Evolutionary conservation across 2,888 invertebrate genomes (phyloP).

Genomic region (Agrochola macilenta): DNA sequence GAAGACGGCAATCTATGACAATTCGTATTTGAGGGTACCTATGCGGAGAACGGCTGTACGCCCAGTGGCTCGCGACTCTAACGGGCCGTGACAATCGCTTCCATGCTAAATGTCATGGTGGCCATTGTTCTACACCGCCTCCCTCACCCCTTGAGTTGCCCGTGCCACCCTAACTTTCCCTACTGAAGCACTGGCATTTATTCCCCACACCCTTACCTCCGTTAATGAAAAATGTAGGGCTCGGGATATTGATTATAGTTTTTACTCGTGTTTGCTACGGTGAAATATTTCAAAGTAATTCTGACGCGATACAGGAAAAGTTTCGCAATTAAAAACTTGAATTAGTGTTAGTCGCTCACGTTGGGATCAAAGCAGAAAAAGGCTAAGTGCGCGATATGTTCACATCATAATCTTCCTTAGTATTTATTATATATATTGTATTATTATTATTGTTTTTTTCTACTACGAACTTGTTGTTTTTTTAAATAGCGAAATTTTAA

Average conservation of each 20-base stretch:
- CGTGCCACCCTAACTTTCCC: slow-evolving; percentile 78
- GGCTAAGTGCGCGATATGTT: slow-evolving; percentile 3
- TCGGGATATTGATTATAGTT: slow-evolving; percentile 79
- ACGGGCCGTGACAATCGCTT: slow-evolving; percentile 89
- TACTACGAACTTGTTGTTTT: no score
- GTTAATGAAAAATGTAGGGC: slow-evolving; percentile 83
- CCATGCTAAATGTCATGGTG: slow-evolving; percentile 90
- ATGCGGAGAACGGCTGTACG: slow-evolving; percentile 83
- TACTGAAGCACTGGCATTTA: slow-evolving; percentile 86
- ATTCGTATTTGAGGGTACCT: slow-evolving; percentile 80
- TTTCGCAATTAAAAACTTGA: slow-evolving; percentile 61
- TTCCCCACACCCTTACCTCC: slow-evolving; percentile 82
- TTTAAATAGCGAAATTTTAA: not conserved
- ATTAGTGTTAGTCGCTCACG: slow-evolving; percentile 41
- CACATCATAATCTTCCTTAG: not conserved
- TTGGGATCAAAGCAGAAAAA: slow-evolving; percentile 29
- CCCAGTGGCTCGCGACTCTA: slow-evolving; percentile 84
- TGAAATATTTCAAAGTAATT: slow-evolving; percentile 57
- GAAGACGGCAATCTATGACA: slow-evolving; percentile 75
- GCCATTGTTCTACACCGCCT: slow-evolving; percentile 85
- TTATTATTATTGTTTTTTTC: no score
- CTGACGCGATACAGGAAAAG: slow-evolving; percentile 50
- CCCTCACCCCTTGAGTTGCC: slow-evolving; percentile 71
- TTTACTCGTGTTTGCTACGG: slow-evolving; percentile 62
- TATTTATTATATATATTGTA: no score